A percentile compares a stretch with the other conserved stretches of the same genome.
These are phyloP conservation scores for Mus minutoides DNA, from an alignment of 2,797 vertebrate genomes.

Conservation along the genomic window DNA sequence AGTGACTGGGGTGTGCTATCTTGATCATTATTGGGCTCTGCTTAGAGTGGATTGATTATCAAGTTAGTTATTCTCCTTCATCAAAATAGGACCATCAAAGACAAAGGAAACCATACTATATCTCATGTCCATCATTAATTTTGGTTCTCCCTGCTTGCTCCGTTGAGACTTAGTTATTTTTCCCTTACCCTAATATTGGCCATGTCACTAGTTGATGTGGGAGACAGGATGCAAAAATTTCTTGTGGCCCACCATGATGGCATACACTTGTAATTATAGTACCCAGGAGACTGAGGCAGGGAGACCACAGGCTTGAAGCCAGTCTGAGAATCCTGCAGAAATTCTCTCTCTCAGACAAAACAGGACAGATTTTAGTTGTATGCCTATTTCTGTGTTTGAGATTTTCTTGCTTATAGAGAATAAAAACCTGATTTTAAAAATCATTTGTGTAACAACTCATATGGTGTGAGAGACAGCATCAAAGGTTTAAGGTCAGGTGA, in stretches of 20 bases:
- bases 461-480: background rate
- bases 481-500: conserved; percentile 38
- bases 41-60: background rate
- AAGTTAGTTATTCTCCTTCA: background rate
- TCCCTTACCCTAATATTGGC: background rate
- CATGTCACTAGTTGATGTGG: background rate
- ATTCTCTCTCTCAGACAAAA: background rate
- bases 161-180: conserved; percentile 20
- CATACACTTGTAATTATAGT: background rate
- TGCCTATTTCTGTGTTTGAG: conserved; percentile 30
- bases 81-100: background rate
- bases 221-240: background rate
- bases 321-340: background rate
- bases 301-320: background rate
- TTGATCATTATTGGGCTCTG: conserved; percentile 4
- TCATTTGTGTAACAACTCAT: conserved; percentile 19
- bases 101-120: conserved; percentile 8
- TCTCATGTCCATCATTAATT: conserved; percentile 15
- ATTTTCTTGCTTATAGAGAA: background rate
- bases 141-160: background rate
- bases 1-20: background rate
- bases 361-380: background rate
- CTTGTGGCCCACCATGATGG: background rate
- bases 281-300: background rate
- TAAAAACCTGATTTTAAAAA: conserved; percentile 32